Evolutionary conservation across 2,113 vertebrate genomes (phyloP), one percentile per base, ranked within the genome.

Genomic region (Neogale vison): DNA sequence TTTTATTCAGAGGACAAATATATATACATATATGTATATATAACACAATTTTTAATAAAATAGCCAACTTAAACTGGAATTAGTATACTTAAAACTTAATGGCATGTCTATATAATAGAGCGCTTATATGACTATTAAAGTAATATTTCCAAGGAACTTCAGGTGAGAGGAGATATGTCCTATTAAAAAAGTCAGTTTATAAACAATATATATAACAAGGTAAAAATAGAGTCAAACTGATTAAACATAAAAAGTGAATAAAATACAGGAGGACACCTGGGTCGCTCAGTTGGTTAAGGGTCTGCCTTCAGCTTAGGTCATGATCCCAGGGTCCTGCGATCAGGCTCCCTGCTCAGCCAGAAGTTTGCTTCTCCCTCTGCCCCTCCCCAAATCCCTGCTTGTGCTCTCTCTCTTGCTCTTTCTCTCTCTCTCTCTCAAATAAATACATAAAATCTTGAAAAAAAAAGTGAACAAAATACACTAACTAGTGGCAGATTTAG

Each of bases 41-140:
- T 4, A 59, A 88, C 5, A n/a, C 3, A 72, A 39, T 81, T 88
- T 84, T 81, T 74, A 86, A 21, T 76, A 86, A 92, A 81, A 76
- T 36, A 88, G 3, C 10, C 91, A 81, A 89, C 23, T 79, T 71
- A 71, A 91, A 39, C 5, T 63, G 20, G 10, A 63, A 79, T 29
- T 74, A 95, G 20, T 10, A 31, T 95, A 36, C 55, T 94, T 84
- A 88, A 95, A 90, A 91, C 1, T 61, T 79, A 76, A n/a, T 61
- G 20, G 9, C 17, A 23, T 57, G 1, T 39, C 36, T 84, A 42
- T 39, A 47, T 31, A 63, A n/a, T 88, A 17, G 65, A 72, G 2
- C 36, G 10, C 3, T 84, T 90, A n/a, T 31, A 3, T 36, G n/a
- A 7, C 26, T 79, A 42, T 65, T 79, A n/a, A 55, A 57, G 15